Percentiles rank a stretch among this genome's conserved stretches.
Conservation (phyloP, 2,113 vertebrate genomes). For the Nerophis ophidion region DNA sequence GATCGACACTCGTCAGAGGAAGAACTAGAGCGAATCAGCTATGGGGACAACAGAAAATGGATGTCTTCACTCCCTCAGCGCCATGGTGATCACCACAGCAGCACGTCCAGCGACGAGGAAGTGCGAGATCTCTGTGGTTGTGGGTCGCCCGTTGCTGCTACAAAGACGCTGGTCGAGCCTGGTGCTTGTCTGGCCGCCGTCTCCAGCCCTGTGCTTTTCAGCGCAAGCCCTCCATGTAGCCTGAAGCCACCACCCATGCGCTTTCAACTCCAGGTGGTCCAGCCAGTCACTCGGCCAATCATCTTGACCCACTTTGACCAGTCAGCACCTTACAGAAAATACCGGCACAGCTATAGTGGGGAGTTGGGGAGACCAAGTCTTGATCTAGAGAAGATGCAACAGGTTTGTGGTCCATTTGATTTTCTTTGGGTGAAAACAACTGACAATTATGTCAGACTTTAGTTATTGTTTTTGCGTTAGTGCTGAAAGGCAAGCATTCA, state of each 20-base stretch:
- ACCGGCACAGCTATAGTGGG: slow-evolving; percentile 73
- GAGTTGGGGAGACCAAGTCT: slow-evolving; percentile 83
- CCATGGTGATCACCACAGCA: slow-evolving; percentile 72
- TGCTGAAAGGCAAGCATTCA: background rate
- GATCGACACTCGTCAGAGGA: slow-evolving; percentile 87
- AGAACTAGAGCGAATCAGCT: slow-evolving; percentile 84
- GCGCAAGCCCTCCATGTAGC: slow-evolving; percentile 84
- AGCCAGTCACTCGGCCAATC: slow-evolving; percentile 69
- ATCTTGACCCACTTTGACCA: slow-evolving; percentile 81
- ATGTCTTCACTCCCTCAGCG: slow-evolving; percentile 60
- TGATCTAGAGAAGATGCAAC: slow-evolving; percentile 92
- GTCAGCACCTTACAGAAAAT: slow-evolving; percentile 80
- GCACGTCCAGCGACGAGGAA: slow-evolving; percentile 87
- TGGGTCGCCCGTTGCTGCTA: slow-evolving; percentile 41
- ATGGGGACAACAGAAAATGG: slow-evolving; percentile 81
- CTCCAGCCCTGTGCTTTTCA: slow-evolving; percentile 82
- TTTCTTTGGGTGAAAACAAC: background rate
- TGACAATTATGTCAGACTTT: background rate
- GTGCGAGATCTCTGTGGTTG: slow-evolving; percentile 80
- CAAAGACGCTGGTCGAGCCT: slow-evolving; percentile 39
- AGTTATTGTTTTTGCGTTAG: background rate
- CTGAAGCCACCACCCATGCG: slow-evolving; percentile 73
- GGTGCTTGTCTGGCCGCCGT: slow-evolving; percentile 56
- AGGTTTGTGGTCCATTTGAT: slow-evolving; percentile 68
- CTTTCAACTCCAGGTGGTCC: slow-evolving; percentile 68